A percentile compares a stretch with the other conserved stretches of the same genome.
phyloP scores from a whole-genome alignment of 2,797 vertebrate genomes.

The Cossypha polioptera region DNA sequence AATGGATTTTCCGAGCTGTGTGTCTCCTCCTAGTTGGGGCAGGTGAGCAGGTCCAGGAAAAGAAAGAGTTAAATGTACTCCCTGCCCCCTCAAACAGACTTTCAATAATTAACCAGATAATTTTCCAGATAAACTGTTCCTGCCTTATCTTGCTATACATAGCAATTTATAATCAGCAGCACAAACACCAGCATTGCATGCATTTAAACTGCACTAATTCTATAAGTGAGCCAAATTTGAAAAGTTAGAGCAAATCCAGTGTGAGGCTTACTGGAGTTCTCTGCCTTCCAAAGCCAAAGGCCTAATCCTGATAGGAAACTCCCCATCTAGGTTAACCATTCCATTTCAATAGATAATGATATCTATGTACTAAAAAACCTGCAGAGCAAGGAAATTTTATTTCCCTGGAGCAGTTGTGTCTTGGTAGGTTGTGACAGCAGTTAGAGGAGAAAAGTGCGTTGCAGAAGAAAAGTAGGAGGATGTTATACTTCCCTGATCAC shows the following conservation, averaged over 20 bases:
- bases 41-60: background rate
- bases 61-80: background rate
- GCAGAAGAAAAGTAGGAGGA: background rate
- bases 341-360: background rate
- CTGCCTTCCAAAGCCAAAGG: background rate
- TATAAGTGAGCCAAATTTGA: background rate
- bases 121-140: slow-evolving; percentile 53
- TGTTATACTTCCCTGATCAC: background rate
- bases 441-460: slow-evolving; percentile 31
- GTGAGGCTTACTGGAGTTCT: background rate
- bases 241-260: background rate
- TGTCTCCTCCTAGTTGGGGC: background rate
- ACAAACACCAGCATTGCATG: slow-evolving; percentile 1
- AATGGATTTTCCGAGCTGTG: background rate
- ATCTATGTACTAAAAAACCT: background rate
- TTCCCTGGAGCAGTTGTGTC: background rate
- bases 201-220: slow-evolving; percentile 60
- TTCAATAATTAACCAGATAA: slow-evolving; percentile 65
- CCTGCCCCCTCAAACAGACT: background rate
- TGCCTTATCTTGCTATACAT: slow-evolving; percentile 60
- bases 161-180: slow-evolving; percentile 19
- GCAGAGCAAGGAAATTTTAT: slow-evolving; percentile 21
- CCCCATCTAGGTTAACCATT: background rate
- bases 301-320: background rate
- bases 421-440: background rate